Conservation (phyloP, 2,113 vertebrate genomes). For the Lanius ludovicianus region DNA sequence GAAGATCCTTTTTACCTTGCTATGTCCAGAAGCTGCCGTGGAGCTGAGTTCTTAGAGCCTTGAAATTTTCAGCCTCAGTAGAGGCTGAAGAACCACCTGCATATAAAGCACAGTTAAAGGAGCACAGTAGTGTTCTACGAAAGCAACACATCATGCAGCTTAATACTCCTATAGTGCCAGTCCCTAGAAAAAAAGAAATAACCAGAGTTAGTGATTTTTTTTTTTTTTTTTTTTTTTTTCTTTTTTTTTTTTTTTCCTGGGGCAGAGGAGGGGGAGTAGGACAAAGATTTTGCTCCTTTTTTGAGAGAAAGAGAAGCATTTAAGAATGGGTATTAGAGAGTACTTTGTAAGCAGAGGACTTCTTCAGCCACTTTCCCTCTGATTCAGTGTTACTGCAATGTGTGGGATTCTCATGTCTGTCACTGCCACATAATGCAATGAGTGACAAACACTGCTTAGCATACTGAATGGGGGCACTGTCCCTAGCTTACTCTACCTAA, state of each 20-base stretch:
- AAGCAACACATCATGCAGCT: not conserved
- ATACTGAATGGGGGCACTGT: constrained; percentile 59
- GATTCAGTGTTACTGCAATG: constrained; percentile 21
- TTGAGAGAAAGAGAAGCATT: constrained; percentile 17
- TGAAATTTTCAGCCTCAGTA: not conserved
- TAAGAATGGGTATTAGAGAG: not conserved
- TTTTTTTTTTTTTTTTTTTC: not conserved
- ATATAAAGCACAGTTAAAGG: not conserved
- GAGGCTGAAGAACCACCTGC: not conserved
- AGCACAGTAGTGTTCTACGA: not conserved
- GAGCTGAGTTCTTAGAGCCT: not conserved
- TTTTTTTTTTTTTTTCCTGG: no score
- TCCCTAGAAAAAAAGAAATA: not conserved
- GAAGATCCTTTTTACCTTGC: not conserved
- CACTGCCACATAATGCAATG: constrained; percentile 48
- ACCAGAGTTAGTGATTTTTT: not conserved
- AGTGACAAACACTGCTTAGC: constrained; percentile 74
- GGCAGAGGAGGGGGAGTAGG: no score
- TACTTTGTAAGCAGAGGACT: not conserved
- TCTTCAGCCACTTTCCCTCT: constrained; percentile 26
- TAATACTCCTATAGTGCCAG: not conserved
- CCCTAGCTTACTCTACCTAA: constrained; percentile 79
- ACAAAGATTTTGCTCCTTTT: not conserved
- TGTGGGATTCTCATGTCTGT: constrained; percentile 24
- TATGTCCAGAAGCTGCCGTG: not conserved